These are phyloP conservation scores for Itoplectis maculator DNA, from an alignment of 2,888 invertebrate species.

Conservation along the genomic window DNA sequence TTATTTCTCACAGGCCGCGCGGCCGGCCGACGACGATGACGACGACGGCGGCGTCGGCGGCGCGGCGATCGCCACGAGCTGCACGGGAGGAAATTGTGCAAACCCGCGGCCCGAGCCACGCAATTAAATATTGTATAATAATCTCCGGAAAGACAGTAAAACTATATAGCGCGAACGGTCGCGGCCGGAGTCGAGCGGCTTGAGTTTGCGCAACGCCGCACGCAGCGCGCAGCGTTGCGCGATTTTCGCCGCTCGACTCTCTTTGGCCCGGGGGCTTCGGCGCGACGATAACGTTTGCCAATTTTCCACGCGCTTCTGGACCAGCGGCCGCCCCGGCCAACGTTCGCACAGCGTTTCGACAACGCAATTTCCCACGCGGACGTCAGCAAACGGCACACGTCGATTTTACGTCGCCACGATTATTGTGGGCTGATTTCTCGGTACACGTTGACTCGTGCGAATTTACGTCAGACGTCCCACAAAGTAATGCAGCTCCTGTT, in stretches of 20 bases:
- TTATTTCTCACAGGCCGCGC: constrained; percentile 14
- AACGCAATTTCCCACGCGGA: constrained; percentile 26
- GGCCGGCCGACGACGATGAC: too few species aligned
- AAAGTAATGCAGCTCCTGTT: too few species aligned
- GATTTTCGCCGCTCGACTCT: neutral
- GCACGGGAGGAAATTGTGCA: constrained; percentile 53
- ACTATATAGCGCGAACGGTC: neutral
- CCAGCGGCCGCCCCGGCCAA: constrained; percentile 21
- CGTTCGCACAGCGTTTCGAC: constrained; percentile 27
- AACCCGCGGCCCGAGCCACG: constrained; percentile 38
- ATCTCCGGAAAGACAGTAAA: constrained; percentile 15
- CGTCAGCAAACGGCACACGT: constrained; percentile 20
- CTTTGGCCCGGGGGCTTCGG: constrained; percentile 2
- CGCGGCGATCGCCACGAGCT: constrained; percentile 2
- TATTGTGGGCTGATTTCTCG: neutral
- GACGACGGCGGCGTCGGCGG: neutral
- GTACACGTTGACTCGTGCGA: neutral
- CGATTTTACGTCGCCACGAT: constrained; percentile 1
- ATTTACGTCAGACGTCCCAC: too few species aligned
- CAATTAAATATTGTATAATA: constrained; percentile 56
- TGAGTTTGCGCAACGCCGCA: constrained; percentile 30
- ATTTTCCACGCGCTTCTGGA: constrained; percentile 42
- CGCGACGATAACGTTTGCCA: constrained; percentile 46
- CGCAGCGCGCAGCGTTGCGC: neutral
- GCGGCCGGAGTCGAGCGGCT: neutral